phyloP scores from a whole-genome alignment of 2,797 vertebrate genomes.

The Streptopelia turtur region DNA sequence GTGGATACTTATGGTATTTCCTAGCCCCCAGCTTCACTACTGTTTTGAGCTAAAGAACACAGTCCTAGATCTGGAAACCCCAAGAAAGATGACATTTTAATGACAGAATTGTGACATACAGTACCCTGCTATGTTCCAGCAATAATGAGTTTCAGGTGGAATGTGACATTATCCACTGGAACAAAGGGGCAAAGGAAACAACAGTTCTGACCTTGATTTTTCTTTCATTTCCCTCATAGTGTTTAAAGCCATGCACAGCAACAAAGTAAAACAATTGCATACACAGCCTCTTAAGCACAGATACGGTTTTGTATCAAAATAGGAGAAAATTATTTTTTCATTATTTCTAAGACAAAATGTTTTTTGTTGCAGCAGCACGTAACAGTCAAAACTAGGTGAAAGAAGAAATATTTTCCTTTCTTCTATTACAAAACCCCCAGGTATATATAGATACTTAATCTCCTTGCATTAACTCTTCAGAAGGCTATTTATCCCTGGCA shows the following conservation, averaged over 20 bases:
- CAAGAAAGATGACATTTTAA: background rate
- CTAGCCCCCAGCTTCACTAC: background rate
- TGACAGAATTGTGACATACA: background rate
- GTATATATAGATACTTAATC: background rate
- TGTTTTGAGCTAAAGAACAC: background rate
- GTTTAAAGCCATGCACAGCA: background rate
- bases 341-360: background rate
- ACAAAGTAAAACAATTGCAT: background rate
- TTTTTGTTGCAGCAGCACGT: background rate
- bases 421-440: background rate
- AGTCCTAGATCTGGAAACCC: background rate
- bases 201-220: background rate
- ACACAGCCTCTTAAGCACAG: background rate
- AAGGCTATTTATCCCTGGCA: background rate
- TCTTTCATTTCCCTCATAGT: background rate
- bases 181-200: background rate
- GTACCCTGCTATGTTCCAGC: background rate
- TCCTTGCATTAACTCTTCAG: background rate
- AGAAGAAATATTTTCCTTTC: background rate
- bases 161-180: background rate
- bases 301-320: background rate
- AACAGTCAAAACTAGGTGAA: background rate
- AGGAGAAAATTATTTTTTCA: background rate
- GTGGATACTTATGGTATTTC: background rate
- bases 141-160: background rate